Conservation (phyloP, 1,140 invertebrate species). For the Colletes latitarsis region DNA sequence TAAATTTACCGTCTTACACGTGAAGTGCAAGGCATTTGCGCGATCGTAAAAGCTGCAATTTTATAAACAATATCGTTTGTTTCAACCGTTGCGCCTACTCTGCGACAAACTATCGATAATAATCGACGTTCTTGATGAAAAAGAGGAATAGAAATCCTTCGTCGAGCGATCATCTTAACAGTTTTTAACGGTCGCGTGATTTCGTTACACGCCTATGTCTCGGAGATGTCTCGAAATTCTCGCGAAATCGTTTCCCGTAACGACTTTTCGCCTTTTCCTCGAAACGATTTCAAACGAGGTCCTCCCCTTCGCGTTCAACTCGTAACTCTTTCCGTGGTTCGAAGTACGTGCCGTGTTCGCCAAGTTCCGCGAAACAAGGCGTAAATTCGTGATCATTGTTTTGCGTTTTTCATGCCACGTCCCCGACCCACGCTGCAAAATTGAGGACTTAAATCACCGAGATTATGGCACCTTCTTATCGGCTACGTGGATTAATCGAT, state of each 20-base stretch:
- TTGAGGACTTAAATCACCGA: neutral
- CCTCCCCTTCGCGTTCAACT: constrained; percentile 35
- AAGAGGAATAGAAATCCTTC: neutral
- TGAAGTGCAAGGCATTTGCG: neutral
- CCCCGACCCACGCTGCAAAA: too few relatives aligned
- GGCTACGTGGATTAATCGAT: neutral
- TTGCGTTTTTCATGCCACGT: constrained; percentile 2
- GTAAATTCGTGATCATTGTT: constrained; percentile 37
- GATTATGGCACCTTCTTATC: neutral
- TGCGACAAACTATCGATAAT: too few relatives aligned
- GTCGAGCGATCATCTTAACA: neutral
- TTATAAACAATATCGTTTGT: neutral
- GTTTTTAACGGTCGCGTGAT: neutral
- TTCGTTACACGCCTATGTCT: neutral
- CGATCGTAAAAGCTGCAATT: too few relatives aligned
- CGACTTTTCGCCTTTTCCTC: constrained; percentile 27
- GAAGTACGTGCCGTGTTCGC: constrained; percentile 42
- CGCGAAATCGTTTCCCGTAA: neutral
- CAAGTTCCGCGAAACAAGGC: constrained; percentile 25
- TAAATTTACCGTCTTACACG: neutral
- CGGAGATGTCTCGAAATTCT: neutral
- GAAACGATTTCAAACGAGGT: constrained; percentile 22
- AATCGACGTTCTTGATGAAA: neutral
- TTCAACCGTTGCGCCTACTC: too few relatives aligned
- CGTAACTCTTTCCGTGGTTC: constrained; percentile 49